Evolutionary conservation across 2,888 invertebrate species (phyloP), one percentile per base, ranked within the genome.

Genomic region (Heliothis peltigera): DNA sequence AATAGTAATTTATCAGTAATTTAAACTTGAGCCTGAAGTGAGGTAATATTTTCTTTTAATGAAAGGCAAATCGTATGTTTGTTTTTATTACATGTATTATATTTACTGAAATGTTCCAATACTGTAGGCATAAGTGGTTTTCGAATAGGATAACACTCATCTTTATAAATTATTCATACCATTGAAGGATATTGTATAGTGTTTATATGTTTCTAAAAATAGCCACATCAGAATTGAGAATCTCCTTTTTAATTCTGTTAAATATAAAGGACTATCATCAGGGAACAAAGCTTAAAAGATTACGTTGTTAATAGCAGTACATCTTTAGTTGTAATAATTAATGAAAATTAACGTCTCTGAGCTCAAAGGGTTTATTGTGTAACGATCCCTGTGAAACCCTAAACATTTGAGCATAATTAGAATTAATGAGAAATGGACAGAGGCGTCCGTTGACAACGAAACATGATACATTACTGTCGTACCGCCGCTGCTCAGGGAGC

Each of bases 371-470:
- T 80, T 81, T 83, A 84, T 79, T 80, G 79, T 83, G 70, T 74
- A 81, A 81, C 80, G 82, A 80, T 84, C 81, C 70, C 82, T 81
- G 82, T 84, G 84, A 88, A 89, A 87, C 86, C 84, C 83, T 80
- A 84, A 88, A 87, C 83, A 87, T 87, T 89, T 87, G 86, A 82
- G 83, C 80, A 84, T 90, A 89, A 91, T 92, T 91, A 90, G 84
- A 88, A 89, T 89, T 91, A 91, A 91, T 88, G 89, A 92, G 89
- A 89, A 91, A 87, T 87, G 86, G 85, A 84, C 89, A 85, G 85
- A 87, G 85, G 83, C 86, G 84, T 81, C 81, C 87, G 85, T 90
- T 91, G 91, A 88, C 88, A 84, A 81, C 79, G 91, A 84, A 91
- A 92, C 80, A 78, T 83, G 89, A 92, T 89, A 88, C 77, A 67